Evolutionary conservation across 1,140 invertebrate species (phyloP), one percentile per base, ranked within the genome.

Genomic region (Scaptodrosophila lebanonensis): DNA sequence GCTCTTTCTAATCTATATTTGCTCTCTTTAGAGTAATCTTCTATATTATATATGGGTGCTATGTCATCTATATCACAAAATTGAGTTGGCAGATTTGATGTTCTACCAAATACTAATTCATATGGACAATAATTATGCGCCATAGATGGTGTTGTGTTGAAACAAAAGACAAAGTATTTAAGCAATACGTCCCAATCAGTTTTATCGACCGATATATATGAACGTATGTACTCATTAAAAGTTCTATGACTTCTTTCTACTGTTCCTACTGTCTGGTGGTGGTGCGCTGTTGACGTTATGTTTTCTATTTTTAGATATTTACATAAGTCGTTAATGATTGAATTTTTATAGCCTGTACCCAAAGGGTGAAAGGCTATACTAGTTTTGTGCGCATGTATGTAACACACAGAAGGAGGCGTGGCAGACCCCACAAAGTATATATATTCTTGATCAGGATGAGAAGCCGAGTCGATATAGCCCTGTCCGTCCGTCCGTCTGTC

Each of bases 101-200:
- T 39, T 49, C 50, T 67, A 15, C 45, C 49, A 45, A 30, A 40
- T 30, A 50, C 48, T 29, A 50, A 25, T 12, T 36, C 22, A 38
- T 49, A 36, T 49, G 47, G 62, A 40, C 47, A 45, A 38, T 57
- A 68, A 7, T 20, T 35, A 39, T 68, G 53, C 17, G 39, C 33
- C 3, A 51, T 22, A 20, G 48, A 52, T 3, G 65, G 52, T 3
- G 53, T 68, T 22, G 50, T 66, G 22, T 63, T 71, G 11, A 66
- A 71, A 39, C 63, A 71, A 45, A 45, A 71, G 0, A 33, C 18
- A 27, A 63, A 66, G 38, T 63, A 63, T 40, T 54, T 32, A 5
- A 62, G 2, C 52, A 48, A 63, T 17, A 48, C 36, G 25, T 71
- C 50, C 64, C 60, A 64, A 20, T 59, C 47, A 27, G 45, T 48